Evolutionary conservation across 2,113 vertebrate genomes (phyloP), one percentile per base, ranked within the genome.

Genomic region (Tretioscincus oriximinensis): DNA sequence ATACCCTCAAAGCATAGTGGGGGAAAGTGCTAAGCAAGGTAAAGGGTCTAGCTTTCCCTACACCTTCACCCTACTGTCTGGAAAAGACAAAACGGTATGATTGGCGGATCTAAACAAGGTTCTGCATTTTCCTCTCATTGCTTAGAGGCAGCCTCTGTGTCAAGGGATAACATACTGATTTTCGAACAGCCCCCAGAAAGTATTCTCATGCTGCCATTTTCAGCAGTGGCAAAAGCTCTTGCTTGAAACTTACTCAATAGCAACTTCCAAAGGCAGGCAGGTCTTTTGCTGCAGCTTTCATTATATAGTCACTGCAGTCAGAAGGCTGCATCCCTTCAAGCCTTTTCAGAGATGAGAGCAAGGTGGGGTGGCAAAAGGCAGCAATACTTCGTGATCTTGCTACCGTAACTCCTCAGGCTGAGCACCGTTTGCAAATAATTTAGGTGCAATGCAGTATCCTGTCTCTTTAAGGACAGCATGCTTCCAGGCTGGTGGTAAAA

Each of bases 391-490:
- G 41, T 6, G 28, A 58, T 85, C 9, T 73, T 51, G 83, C 11
- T 65, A 88, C 66, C 81, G 73, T 76, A 83, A 83, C 75, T 5
- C 10, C 66, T 86, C 61, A 63, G 51, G 45, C 28, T n/a, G 64
- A 81, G 78, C 87, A 63, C 51, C 73, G n/a, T 81, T 78, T 86
- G 75, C 65, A 83, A 78, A 11, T 65, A 75, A 84, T 67, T 77
- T 75, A 76, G 90, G 90, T 90, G 90, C 92, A 94, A 89, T 92
- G 92, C 92, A 94, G 93, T 24, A 89, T 85, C 88, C 84, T 86
- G 77, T 84, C 89, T 49, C 88, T 85, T 79, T 26, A 80, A 92
- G 82, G 80, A 86, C 81, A 82, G 86, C 68, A 84, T 28, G 24
- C 83, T 83, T 29, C 31, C 78, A 49, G 51, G 70, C 63, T 68